A percentile compares a stretch with the other conserved stretches of the same genome.
phyloP scores from a whole-genome alignment of 2,797 vertebrate species.

The Liparis tanakae region DNA sequence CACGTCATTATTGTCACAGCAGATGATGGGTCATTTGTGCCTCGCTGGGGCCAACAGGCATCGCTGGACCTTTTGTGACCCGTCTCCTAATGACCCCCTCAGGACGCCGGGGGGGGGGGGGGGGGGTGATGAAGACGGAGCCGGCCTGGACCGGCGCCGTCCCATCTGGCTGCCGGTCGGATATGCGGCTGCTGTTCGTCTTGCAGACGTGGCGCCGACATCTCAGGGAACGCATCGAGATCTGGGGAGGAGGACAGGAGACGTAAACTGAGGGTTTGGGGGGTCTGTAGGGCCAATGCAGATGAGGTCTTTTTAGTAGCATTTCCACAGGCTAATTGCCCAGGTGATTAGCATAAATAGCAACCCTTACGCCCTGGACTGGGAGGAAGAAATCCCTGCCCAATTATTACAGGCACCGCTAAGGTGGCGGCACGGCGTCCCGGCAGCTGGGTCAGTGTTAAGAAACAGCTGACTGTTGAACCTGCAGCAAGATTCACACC shows the following conservation, averaged over 20 bases:
- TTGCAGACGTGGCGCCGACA: slow-evolving; percentile 19
- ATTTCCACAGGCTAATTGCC: slow-evolving; percentile 80
- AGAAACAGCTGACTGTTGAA: slow-evolving; percentile 44
- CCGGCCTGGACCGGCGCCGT: slow-evolving; percentile 34
- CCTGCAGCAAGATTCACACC: slow-evolving; percentile 6
- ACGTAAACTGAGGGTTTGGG: slow-evolving; percentile 19
- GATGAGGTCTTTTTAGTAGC: slow-evolving; percentile 69
- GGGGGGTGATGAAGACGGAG: slow-evolving; percentile 53
- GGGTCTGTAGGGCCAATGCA: slow-evolving; percentile 58
- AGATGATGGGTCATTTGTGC: slow-evolving; percentile 78
- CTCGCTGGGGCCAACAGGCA: slow-evolving; percentile 69
- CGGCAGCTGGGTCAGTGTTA: slow-evolving; percentile 64
- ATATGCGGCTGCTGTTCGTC: slow-evolving; percentile 45
- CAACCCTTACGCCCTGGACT: slow-evolving; percentile 67
- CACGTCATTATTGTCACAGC: slow-evolving; percentile 64
- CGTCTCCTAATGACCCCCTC: slow-evolving; percentile 76
- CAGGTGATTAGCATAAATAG: slow-evolving; percentile 81
- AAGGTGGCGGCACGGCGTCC: slow-evolving; percentile 63
- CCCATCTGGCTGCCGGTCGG: slow-evolving; percentile 53
- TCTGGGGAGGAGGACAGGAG: slow-evolving; percentile 33
- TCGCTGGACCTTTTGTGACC: slow-evolving; percentile 67
- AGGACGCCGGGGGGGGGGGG: slow-evolving; percentile 55
- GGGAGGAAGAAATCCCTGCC: slow-evolving; percentile 80
- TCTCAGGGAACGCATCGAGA: slow-evolving; percentile 34
- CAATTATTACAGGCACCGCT: slow-evolving; percentile 79